These are phyloP conservation scores for Heliangelus exortis DNA, from an alignment of 2,797 vertebrate genomes.

Conservation along the genomic window DNA sequence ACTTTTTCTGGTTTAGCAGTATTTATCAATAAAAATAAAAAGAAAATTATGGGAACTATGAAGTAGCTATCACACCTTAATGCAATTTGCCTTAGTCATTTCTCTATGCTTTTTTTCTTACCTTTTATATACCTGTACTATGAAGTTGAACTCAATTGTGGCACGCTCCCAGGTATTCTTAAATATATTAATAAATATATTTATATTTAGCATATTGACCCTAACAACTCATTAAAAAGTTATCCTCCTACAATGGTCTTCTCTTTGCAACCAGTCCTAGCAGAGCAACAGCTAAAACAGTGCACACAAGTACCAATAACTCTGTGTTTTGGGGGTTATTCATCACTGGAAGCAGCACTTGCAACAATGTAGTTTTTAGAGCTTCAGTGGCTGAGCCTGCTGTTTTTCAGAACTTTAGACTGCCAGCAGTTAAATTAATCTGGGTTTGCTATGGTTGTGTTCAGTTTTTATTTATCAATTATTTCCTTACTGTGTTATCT, in stretches of 20 bases:
- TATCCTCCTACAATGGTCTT: neutral
- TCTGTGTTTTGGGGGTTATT: neutral
- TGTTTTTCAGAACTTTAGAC: conserved; percentile 3
- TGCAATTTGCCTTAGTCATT: neutral
- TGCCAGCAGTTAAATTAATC: neutral
- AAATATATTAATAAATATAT: neutral
- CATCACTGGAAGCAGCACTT: neutral
- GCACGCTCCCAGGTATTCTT: neutral
- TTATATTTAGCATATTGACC: neutral
- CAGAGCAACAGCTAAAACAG: neutral
- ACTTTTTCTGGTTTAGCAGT: neutral
- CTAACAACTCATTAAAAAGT: neutral
- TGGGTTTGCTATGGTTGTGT: neutral
- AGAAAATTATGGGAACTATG: neutral
- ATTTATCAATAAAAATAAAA: neutral
- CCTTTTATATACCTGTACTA: neutral
- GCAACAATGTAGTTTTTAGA: neutral
- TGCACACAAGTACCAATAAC: no score
- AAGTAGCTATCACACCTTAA: neutral
- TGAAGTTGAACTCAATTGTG: neutral
- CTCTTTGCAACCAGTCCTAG: neutral
- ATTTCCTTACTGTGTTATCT: neutral
- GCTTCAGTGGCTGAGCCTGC: neutral
- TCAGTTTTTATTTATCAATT: neutral
- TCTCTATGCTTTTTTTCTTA: neutral